Evolutionary conservation across 2,797 vertebrate genomes (phyloP), one percentile per base, ranked within the genome.

Genomic region (Gymnothorax reevesii): DNA sequence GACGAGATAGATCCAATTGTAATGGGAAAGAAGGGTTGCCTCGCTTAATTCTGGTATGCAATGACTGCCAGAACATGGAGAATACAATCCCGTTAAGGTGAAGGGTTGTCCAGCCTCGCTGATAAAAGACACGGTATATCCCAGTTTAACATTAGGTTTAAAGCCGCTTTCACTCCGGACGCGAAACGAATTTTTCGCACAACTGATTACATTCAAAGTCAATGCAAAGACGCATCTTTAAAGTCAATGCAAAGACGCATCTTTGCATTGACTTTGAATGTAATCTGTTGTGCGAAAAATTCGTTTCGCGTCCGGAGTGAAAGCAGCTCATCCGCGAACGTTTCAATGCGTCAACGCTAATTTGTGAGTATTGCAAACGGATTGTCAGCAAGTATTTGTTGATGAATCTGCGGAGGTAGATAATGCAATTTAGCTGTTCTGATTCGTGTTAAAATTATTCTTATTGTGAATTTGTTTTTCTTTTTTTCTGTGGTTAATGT

Each of bases 321-420:
- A 42, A 42, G 33, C 33, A 1, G 33, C 33, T 42, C 2, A 42
- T 1, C 33, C 33, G 33, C 2, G 33, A 42, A 42, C 33, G 33
- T 42, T 42, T 42, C 77, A 55, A 80, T 80, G 77, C 77, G 77
- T n/a, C 77, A 80, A 55, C 22, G 17, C 22, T 73, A 73, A n/a
- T 17, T 54, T 54, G 52, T n/a, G 10, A 2, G 13, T 55, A 80
- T 80, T 55, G 77, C 20, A 10, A 9, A 52, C 3, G 5, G 52
- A 33, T 77, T 42, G 33, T 42, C 33, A 7, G 77, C 6, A 7
- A 55, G 22, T 54, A 17, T 80, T 80, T 42, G 20, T 8, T 17
- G 73, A 7, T 20, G 73, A 42, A 42, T 42, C 33, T 42, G 17
- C 20, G 20, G 73, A 17, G 27, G 25, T 73, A 42, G 69, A 42